Base-by-base conservation (phyloP, 2,888 invertebrate genomes). In the Melieria picta region DNA sequence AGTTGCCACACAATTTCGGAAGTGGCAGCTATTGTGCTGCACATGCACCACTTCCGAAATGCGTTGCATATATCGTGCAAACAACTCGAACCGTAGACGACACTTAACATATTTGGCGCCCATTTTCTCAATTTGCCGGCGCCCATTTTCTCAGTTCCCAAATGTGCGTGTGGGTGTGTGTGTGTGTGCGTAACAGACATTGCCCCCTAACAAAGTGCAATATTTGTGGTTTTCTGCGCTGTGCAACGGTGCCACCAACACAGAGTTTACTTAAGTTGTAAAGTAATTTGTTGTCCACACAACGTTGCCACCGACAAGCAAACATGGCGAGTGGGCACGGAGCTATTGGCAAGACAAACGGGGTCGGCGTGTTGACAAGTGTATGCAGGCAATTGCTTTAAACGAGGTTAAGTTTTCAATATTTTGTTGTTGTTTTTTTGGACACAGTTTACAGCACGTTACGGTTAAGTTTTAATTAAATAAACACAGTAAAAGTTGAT, bases 221-320 rank as follows among this genome's bases (percentile, higher is more conserved):
- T 63, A 48, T 48, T 63, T 63, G 63, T 63, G 63, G 63, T 63
- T 63, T 63, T 13, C 30, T 30, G 30, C 2, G 30, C 3, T 30
- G 30, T 30, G 30, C 30, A 30, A 30, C 30, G 30, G 30, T 30
- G 30, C 30, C 30, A 43, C 52, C 65, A 43, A 30, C 30, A 55
- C 43, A 65, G 55, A 52, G 65, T 65, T 65, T 65, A 65, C 43
- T 65, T 55, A 63, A 65, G 65, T 65, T 65, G 65, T 48, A 10
- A 55, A 65, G 55, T 55, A 65, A 65, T 65, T 65, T 65, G 65
- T 55, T 65, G 43, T 63, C 46, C 16, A 57, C 13, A 52, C 30
- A 30, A 30, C 30, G 30, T 30, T 30, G 30, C 30, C 30, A 50
- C 30, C 30, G 30, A 30, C 30, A 30, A 30, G 30, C 30, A 30